Percentiles rank a stretch among this genome's conserved stretches.
These are phyloP conservation scores for Prorops nasuta DNA, from an alignment of 1,140 invertebrate species.

Conservation along the genomic window DNA sequence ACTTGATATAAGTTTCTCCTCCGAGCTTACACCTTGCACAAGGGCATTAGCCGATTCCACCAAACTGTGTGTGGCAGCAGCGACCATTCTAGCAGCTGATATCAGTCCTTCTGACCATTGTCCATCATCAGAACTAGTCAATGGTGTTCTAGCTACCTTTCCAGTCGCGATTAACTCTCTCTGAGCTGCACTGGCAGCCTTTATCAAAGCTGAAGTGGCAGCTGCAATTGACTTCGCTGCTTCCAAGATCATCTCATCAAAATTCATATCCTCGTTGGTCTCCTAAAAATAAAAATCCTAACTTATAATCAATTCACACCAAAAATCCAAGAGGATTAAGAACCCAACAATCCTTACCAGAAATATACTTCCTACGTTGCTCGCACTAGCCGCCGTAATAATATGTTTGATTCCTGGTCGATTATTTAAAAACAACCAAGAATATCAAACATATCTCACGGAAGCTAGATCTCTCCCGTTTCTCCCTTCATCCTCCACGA, in stretches of 20 bases:
- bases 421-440: conserved; percentile 89
- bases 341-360: background rate
- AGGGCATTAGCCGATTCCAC: conserved; percentile 97
- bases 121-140: conserved; percentile 88
- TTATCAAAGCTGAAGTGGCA: conserved; percentile 93
- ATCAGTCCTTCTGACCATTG: conserved; percentile 99
- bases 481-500: background rate
- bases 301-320: background rate
- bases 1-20: conserved; percentile 94
- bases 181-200: conserved; percentile 94
- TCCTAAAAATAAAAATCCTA: conserved; percentile 62
- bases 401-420: conserved; percentile 99
- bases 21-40: conserved; percentile 90
- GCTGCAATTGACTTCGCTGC: conserved; percentile 97
- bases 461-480: conserved; percentile 1
- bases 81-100: conserved; percentile 92
- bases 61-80: conserved; percentile 94
- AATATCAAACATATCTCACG: conserved; percentile 99
- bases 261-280: conserved; percentile 90
- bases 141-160: conserved; percentile 76
- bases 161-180: conserved; percentile 81
- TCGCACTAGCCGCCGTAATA: conserved; percentile 66
- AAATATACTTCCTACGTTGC: conserved; percentile 9
- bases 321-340: too few relatives aligned
- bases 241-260: conserved; percentile 98